phyloP scores from a whole-genome alignment of 2,888 invertebrate species.

The Octonoba sinensis region DNA sequence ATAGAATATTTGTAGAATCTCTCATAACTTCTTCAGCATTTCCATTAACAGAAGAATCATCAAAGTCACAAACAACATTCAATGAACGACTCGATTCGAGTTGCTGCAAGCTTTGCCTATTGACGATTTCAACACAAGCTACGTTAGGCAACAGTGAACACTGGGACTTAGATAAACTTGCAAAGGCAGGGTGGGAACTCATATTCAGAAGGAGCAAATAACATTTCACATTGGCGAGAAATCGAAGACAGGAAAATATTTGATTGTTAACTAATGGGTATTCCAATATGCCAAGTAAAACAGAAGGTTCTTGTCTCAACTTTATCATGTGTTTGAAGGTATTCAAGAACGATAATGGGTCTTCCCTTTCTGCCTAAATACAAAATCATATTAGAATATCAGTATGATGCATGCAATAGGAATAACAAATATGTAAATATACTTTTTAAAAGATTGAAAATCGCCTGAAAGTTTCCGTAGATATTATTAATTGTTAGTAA shows the following conservation, averaged over 20 bases:
- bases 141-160: constrained; percentile 13
- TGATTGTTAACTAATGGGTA: constrained; percentile 14
- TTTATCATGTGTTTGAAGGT: constrained; percentile 47
- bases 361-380: constrained; percentile 28
- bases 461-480: too few relatives aligned
- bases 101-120: not conserved
- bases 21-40: not conserved
- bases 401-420: not conserved
- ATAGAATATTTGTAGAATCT: not conserved
- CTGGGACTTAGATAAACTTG: constrained; percentile 74
- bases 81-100: too few relatives aligned
- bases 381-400: constrained; percentile 1
- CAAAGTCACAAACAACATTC: not conserved
- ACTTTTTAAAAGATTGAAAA: too few relatives aligned
- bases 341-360: constrained; percentile 25
- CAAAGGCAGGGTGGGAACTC: constrained; percentile 72
- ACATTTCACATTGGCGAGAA: constrained; percentile 72
- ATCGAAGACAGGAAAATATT: constrained; percentile 61
- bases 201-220: constrained; percentile 82
- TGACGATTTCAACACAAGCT: constrained; percentile 47
- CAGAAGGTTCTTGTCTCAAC: constrained; percentile 60
- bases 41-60: not conserved
- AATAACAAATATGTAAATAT: too few relatives aligned
- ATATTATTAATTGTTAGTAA: too few relatives aligned
- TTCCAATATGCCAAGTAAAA: constrained; percentile 53